Evolutionary conservation across 2,113 vertebrate species (phyloP).

Genomic region (Leiothrix lutea): DNA sequence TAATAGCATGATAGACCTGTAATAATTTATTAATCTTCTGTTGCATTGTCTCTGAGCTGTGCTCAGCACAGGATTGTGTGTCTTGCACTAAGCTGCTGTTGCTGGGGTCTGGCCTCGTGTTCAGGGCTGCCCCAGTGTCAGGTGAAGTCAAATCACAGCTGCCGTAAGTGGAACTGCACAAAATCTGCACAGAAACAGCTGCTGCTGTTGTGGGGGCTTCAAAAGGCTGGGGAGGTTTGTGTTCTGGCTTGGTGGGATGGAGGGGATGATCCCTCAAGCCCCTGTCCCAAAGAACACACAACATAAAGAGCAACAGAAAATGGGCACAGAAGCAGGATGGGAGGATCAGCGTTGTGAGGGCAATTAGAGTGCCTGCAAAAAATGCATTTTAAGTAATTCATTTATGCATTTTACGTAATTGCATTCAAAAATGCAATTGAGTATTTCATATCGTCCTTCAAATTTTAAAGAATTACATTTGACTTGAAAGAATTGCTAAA

Average conservation of each 20-base stretch:
- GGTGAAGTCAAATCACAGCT: neutral
- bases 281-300: neutral
- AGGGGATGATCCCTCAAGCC: neutral
- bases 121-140: neutral
- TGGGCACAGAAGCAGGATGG: neutral
- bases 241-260: accelerated
- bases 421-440: too few species aligned
- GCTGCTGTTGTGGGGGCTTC: accelerated
- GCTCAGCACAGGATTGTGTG: neutral
- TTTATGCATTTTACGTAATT: too few species aligned
- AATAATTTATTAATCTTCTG: neutral
- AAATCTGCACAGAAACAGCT: neutral
- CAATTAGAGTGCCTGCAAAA: neutral
- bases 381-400: neutral
- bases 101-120: neutral
- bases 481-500: neutral
- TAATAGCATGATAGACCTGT: neutral
- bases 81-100: neutral
- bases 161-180: neutral
- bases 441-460: neutral
- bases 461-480: neutral
- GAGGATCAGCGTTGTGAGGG: neutral
- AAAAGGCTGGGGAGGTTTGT: neutral
- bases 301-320: neutral
- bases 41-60: neutral